Percentiles rank a stretch among this genome's conserved stretches.
phyloP scores from a whole-genome alignment of 2,797 vertebrate genomes.

The Echeneis naucrates region DNA sequence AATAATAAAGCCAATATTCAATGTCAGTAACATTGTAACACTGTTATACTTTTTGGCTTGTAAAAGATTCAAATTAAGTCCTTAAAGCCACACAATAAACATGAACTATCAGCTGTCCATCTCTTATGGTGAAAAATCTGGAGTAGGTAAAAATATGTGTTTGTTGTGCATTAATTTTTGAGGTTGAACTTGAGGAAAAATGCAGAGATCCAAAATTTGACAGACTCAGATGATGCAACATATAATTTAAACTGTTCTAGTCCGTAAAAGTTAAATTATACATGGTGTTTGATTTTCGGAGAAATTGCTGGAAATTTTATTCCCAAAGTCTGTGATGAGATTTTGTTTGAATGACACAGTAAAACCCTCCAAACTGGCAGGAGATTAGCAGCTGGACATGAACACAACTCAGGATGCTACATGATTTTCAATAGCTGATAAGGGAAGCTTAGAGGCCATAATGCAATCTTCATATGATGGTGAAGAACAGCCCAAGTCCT shows the following conservation, averaged over 20 bases:
- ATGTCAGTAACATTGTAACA: neutral
- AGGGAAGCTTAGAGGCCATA: slow-evolving; percentile 1
- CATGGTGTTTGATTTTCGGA: slow-evolving; percentile 8
- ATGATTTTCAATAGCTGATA: slow-evolving; percentile 29
- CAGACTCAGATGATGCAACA: neutral
- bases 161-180: neutral
- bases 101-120: too few species aligned
- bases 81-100: too few species aligned
- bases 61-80: neutral
- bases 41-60: neutral
- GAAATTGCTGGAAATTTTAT: slow-evolving; percentile 16
- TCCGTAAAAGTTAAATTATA: slow-evolving; percentile 12
- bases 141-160: too few species aligned
- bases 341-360: slow-evolving; percentile 15
- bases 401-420: slow-evolving; percentile 20
- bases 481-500: slow-evolving; percentile 27
- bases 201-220: neutral
- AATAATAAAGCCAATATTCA: too few species aligned
- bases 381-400: slow-evolving; percentile 14
- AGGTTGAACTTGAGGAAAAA: neutral
- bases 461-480: slow-evolving; percentile 27
- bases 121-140: too few species aligned
- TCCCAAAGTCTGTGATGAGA: slow-evolving; percentile 18
- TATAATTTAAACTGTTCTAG: neutral
- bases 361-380: slow-evolving; percentile 8